These are phyloP conservation scores for Thamnophis sirtalis DNA, from an alignment of 2,113 vertebrate genomes.

Conservation along the genomic window DNA sequence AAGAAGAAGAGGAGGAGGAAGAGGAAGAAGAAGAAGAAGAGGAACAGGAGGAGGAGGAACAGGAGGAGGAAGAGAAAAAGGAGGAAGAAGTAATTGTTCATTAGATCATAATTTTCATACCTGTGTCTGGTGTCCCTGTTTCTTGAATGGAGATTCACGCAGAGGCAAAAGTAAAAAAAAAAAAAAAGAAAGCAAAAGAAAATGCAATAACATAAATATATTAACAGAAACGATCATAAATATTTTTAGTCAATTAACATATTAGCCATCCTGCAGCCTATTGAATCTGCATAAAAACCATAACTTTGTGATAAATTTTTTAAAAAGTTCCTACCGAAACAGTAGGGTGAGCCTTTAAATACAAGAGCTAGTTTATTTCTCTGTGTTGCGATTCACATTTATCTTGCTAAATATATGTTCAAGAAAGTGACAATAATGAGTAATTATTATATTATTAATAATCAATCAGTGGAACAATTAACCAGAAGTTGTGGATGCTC, in stretches of 20 bases:
- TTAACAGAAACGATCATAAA: not conserved
- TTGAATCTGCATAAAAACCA: not conserved
- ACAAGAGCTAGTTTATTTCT: not conserved
- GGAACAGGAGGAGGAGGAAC: too few species aligned
- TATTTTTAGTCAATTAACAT: not conserved
- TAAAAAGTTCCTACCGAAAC: not conserved
- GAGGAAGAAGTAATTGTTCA: not conserved
- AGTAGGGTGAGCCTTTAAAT: not conserved
- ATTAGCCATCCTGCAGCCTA: not conserved
- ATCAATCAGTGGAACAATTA: not conserved
- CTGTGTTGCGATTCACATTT: not conserved
- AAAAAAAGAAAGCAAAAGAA: constrained; percentile 49
- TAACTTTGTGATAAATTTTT: not conserved
- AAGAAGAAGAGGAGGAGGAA: too few species aligned
- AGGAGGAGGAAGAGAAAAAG: too few species aligned
- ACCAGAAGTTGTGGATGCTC: not conserved
- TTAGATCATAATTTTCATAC: constrained; percentile 71
- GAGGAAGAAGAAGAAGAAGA: too few species aligned
- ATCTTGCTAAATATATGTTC: not conserved
- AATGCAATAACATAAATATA: constrained; percentile 40
- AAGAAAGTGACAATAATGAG: not conserved
- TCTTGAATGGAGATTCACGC: constrained; percentile 69
- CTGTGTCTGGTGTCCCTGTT: constrained; percentile 98
- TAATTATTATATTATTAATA: not conserved
- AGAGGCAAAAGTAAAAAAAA: constrained; percentile 31